Evolutionary conservation across 2,888 invertebrate species (phyloP).

Genomic region (Carpatolechia fugitivella): DNA sequence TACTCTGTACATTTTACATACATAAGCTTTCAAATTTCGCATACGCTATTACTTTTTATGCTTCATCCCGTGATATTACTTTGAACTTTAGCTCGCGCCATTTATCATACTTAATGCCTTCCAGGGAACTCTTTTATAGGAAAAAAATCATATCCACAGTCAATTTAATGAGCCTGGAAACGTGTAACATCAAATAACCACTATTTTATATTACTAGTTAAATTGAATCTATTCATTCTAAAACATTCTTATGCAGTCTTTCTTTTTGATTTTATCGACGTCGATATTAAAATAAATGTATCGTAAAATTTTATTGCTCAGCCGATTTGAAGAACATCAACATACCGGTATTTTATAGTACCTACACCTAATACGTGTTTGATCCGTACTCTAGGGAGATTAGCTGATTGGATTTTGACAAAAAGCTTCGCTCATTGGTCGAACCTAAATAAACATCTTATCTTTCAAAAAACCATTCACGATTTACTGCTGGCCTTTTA

Average conservation of each 20-base stretch:
- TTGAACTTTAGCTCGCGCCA: constrained; percentile 2
- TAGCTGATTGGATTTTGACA: constrained; percentile 46
- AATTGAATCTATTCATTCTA: constrained; percentile 40
- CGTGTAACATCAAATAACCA: constrained; percentile 32
- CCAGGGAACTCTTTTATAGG: background rate
- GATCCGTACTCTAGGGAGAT: constrained; percentile 43
- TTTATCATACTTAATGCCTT: constrained; percentile 11
- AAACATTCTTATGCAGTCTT: constrained; percentile 17
- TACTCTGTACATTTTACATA: background rate
- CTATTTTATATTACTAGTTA: constrained; percentile 48
- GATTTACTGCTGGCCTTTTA: constrained; percentile 15
- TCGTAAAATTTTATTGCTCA: constrained; percentile 56
- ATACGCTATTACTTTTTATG: constrained; percentile 4
- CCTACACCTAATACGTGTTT: constrained; percentile 43
- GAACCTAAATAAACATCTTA: constrained; percentile 18
- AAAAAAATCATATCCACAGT: constrained; percentile 32
- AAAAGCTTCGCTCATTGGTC: constrained; percentile 32
- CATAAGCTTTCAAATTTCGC: background rate
- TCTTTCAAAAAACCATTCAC: constrained; percentile 25
- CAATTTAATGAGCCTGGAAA: constrained; percentile 36
- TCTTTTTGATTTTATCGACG: constrained; percentile 47
- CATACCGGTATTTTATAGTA: constrained; percentile 18
- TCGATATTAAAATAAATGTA: constrained; percentile 51
- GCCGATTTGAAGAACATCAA: constrained; percentile 34
- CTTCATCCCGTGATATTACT: constrained; percentile 4